Conservation (phyloP, 1,140 invertebrate species). For the Drosophila fuyamai region DNA sequence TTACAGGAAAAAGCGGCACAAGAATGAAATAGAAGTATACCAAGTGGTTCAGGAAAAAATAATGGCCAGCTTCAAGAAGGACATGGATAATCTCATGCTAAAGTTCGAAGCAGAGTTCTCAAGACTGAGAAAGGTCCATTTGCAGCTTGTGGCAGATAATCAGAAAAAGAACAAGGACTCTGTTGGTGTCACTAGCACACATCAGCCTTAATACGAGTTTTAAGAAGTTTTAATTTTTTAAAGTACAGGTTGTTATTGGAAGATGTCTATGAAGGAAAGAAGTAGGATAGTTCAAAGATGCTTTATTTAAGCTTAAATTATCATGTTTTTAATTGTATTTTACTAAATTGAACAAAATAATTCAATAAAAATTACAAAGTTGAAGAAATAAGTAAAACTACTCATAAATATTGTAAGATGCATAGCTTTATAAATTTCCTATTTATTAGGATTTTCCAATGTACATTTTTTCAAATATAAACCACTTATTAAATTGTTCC, state of each 20-base stretch:
- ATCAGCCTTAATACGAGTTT: constrained; percentile 8
- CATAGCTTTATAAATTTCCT: too few relatives aligned
- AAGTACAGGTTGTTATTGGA: too few relatives aligned
- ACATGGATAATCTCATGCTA: constrained; percentile 56
- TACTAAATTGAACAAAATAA: constrained; percentile 5
- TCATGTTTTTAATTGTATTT: constrained; percentile 20
- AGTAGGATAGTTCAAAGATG: too few relatives aligned
- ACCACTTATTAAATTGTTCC: too few relatives aligned
- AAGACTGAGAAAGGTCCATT: constrained; percentile 47
- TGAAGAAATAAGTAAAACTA: background rate
- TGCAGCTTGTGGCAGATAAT: constrained; percentile 38
- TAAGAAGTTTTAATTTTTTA: background rate
- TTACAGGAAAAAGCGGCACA: constrained; percentile 46
- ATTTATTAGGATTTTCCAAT: too few relatives aligned
- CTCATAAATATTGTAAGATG: too few relatives aligned
- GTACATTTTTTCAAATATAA: too few relatives aligned
- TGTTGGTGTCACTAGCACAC: background rate
- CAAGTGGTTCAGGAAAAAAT: constrained; percentile 41
- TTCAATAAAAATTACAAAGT: background rate
- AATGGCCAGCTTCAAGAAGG: constrained; percentile 51
- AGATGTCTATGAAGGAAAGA: too few relatives aligned
- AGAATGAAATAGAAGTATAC: constrained; percentile 49
- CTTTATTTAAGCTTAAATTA: constrained; percentile 2
- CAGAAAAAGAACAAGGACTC: constrained; percentile 4
- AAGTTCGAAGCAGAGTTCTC: constrained; percentile 53